Conservation (phyloP, 2,888 invertebrate species). For the Beris morrisii region DNA sequence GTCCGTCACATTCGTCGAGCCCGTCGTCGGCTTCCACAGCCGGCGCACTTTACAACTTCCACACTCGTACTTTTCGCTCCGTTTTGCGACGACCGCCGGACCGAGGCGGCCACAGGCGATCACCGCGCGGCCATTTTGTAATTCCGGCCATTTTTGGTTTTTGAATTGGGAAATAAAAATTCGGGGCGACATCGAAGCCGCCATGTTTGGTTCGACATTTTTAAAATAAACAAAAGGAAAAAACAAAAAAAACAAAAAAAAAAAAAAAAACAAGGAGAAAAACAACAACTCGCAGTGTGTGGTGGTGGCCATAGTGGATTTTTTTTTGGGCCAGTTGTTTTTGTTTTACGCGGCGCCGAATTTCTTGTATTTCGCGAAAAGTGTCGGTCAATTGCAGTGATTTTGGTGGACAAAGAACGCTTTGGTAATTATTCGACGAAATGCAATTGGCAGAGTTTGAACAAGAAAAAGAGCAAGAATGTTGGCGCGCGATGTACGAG, state of each 20-base stretch:
- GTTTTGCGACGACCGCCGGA: too few relatives aligned
- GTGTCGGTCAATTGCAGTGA: too few relatives aligned
- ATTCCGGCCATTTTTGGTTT: slow-evolving; percentile 64
- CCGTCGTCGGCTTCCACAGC: too few relatives aligned
- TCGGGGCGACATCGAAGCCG: slow-evolving; percentile 52
- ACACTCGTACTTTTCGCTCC: too few relatives aligned
- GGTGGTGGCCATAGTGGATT: slow-evolving; percentile 14
- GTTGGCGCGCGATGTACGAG: too few relatives aligned
- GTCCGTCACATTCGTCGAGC: too few relatives aligned
- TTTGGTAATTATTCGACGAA: too few relatives aligned
- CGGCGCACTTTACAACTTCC: too few relatives aligned
- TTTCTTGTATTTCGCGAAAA: too few relatives aligned
- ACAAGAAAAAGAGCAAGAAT: too few relatives aligned
- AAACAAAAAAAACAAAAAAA: neutral
- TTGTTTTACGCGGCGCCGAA: neutral
- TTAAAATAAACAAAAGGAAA: slow-evolving; percentile 56
- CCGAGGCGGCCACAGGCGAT: too few relatives aligned
- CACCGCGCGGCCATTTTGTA: slow-evolving; percentile 44
- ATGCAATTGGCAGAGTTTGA: neutral
- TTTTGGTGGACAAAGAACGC: neutral
- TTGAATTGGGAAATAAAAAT: slow-evolving; percentile 41
- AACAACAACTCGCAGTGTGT: neutral
- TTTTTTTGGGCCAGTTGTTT: slow-evolving; percentile 9
- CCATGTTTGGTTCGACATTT: slow-evolving; percentile 76
- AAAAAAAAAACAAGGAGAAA: slow-evolving; percentile 1